A percentile compares a stretch with the other conserved stretches of the same genome.
These are phyloP conservation scores for Lottia scabra DNA, from an alignment of 2,888 invertebrate species.

Conservation along the genomic window DNA sequence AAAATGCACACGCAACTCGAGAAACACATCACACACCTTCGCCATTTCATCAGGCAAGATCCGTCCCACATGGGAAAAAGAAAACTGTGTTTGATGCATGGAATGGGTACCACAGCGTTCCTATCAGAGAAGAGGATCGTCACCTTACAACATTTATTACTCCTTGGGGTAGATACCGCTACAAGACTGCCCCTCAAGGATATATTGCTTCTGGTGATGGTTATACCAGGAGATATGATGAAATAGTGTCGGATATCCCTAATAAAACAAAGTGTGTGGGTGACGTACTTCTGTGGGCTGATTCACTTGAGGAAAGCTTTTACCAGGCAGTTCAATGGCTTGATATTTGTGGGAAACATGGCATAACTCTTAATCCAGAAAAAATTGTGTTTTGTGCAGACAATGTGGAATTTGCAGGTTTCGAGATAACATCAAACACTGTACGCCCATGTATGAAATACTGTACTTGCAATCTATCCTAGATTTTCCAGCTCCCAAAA, in stretches of 20 bases:
- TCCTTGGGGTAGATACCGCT: constrained; percentile 38
- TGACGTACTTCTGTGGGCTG: constrained; percentile 37
- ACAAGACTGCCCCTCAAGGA: constrained; percentile 24
- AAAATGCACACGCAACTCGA: constrained; percentile 34
- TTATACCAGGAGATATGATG: constrained; percentile 41
- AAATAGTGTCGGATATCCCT: constrained; percentile 43
- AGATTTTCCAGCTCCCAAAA: constrained; percentile 38
- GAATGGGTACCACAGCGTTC: constrained; percentile 20
- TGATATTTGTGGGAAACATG: constrained; percentile 41
- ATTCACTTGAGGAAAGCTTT: constrained; percentile 34
- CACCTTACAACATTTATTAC: constrained; percentile 37
- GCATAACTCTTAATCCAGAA: constrained; percentile 46
- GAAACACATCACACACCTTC: constrained; percentile 42
- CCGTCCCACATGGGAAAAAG: constrained; percentile 25
- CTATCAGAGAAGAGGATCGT: constrained; percentile 31
- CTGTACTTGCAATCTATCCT: constrained; percentile 33
- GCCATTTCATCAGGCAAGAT: constrained; percentile 45
- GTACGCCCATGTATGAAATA: constrained; percentile 31
- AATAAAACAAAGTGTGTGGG: constrained; percentile 24
- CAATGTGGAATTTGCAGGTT: constrained; percentile 43
- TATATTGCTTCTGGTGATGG: constrained; percentile 32
- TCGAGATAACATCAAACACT: constrained; percentile 36
- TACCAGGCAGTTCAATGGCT: constrained; percentile 38
- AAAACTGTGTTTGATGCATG: constrained; percentile 32
- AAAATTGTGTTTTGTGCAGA: constrained; percentile 31